These are phyloP conservation scores for Eubasilissa regina DNA, from an alignment of 1,140 invertebrate species.

Conservation along the genomic window DNA sequence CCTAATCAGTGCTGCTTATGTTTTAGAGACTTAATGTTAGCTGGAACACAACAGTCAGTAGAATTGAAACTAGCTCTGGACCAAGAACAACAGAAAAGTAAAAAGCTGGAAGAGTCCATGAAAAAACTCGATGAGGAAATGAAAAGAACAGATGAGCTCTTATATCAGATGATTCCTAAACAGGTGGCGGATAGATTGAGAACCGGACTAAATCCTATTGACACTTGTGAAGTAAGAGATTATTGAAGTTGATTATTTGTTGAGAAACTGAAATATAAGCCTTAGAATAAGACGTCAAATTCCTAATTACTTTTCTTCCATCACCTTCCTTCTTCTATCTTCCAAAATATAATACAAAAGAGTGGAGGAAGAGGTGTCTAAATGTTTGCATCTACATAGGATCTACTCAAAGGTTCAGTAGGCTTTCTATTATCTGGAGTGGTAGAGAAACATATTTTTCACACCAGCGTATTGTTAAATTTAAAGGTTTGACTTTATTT, in stretches of 20 bases:
- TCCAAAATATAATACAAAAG: too few relatives aligned
- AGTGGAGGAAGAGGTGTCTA: too few relatives aligned
- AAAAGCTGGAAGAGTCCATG: conserved; percentile 97
- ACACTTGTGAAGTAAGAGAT: conserved; percentile 90
- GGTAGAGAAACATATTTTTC: too few relatives aligned
- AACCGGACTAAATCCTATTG: conserved; percentile 93
- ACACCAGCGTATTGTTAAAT: too few relatives aligned
- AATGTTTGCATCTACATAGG: too few relatives aligned
- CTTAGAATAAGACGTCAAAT: neutral
- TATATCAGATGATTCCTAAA: conserved; percentile 99
- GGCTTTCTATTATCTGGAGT: too few relatives aligned
- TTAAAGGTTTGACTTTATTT: too few relatives aligned
- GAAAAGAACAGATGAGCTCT: conserved; percentile 93
- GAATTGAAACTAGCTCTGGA: conserved; percentile 96
- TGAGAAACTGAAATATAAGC: neutral
- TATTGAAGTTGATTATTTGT: neutral
- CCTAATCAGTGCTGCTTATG: too few relatives aligned
- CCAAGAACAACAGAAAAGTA: conserved; percentile 97
- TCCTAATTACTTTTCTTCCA: too few relatives aligned
- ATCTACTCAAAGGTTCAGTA: too few relatives aligned
- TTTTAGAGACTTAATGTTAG: conserved; percentile 92
- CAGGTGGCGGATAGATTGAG: conserved; percentile 93
- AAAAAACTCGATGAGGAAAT: conserved; percentile 95
- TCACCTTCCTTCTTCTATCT: too few relatives aligned
- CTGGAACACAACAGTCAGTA: conserved; percentile 97